These are phyloP conservation scores for Malurus alboscapulatus DNA, from an alignment of 2,113 vertebrate species.

Conservation along the genomic window DNA sequence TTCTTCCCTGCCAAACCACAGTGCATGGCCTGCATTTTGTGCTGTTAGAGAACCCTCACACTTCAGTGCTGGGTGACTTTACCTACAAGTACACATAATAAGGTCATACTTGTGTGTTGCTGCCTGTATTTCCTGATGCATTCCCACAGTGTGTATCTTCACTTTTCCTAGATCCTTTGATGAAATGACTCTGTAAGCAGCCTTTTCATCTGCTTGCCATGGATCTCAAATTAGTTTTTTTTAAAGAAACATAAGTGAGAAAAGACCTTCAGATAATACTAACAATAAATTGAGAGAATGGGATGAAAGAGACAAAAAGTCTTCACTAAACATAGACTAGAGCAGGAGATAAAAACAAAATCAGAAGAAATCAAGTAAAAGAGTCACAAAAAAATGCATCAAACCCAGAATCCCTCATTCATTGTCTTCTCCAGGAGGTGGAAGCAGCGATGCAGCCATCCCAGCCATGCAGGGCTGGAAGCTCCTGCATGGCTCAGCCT, in stretches of 20 bases:
- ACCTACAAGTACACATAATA: too few relatives aligned
- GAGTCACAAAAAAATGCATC: neutral
- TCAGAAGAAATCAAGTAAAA: neutral
- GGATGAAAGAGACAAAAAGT: neutral
- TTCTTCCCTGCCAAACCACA: neutral
- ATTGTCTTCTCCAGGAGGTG: neutral
- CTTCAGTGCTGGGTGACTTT: neutral
- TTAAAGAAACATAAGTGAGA: neutral
- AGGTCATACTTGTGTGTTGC: neutral
- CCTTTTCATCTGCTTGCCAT: neutral
- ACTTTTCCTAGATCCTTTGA: neutral
- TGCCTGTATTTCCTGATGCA: neutral
- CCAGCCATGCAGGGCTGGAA: neutral
- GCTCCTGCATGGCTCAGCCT: neutral
- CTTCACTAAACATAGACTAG: neutral
- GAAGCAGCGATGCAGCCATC: neutral
- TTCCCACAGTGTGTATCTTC: neutral
- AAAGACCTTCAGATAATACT: neutral
- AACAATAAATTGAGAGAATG: neutral
- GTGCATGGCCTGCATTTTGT: neutral
- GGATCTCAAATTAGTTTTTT: neutral
- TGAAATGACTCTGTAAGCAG: neutral
- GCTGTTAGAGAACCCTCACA: neutral
- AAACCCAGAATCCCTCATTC: neutral
- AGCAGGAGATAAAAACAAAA: neutral